Evolutionary conservation across 2,888 invertebrate genomes (phyloP).

Genomic region (Lymantria dispar): DNA sequence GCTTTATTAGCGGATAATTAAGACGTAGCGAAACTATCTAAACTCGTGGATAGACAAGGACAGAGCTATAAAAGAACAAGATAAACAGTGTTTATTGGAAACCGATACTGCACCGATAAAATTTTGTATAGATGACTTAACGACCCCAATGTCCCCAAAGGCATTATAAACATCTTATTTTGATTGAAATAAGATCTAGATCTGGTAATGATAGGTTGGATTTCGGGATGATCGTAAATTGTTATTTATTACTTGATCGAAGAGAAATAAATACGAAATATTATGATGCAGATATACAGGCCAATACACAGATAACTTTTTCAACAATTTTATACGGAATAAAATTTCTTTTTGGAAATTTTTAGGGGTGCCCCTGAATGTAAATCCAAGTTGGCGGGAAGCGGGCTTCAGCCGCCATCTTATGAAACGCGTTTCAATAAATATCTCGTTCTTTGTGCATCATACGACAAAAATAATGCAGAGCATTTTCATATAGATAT

Average conservation of each 20-base stretch:
- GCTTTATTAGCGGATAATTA: slow-evolving; percentile 22
- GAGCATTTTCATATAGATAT: too few relatives aligned
- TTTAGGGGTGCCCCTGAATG: too few relatives aligned
- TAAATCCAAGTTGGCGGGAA: too few relatives aligned
- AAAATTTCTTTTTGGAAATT: too few relatives aligned
- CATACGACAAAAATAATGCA: too few relatives aligned
- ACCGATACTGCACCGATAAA: slow-evolving; percentile 46
- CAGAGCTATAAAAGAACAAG: slow-evolving; percentile 22
- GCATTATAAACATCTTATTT: slow-evolving; percentile 32
- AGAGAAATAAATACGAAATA: too few relatives aligned
- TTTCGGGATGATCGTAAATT: not conserved
- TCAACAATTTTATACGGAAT: too few relatives aligned
- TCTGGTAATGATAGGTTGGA: slow-evolving; percentile 16
- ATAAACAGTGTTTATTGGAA: slow-evolving; percentile 54
- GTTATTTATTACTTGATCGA: not conserved
- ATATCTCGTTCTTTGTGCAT: too few relatives aligned
- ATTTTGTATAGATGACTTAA: slow-evolving; percentile 36
- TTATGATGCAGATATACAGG: too few relatives aligned
- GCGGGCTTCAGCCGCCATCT: too few relatives aligned
- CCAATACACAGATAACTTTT: too few relatives aligned
- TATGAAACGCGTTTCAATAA: too few relatives aligned
- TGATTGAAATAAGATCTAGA: slow-evolving; percentile 35
- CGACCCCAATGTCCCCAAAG: slow-evolving; percentile 21
- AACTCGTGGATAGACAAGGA: slow-evolving; percentile 24
- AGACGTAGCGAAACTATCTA: slow-evolving; percentile 18